These are phyloP conservation scores for Chrysodeixis includens DNA, from an alignment of 2,888 invertebrate species.

Conservation along the genomic window DNA sequence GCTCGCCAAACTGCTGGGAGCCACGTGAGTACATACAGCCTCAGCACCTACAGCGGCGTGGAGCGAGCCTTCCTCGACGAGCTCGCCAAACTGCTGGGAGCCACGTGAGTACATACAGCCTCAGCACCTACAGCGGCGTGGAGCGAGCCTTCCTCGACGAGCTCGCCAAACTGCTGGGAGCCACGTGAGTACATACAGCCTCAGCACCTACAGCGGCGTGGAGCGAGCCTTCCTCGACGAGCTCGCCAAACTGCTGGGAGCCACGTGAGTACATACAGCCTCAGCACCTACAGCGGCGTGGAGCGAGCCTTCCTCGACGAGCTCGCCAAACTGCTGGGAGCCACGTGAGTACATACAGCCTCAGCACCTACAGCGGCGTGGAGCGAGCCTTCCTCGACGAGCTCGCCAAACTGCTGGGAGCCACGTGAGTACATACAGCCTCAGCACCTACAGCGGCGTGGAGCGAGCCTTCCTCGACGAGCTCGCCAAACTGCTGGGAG, in stretches of 20 bases:
- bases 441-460: conserved; percentile 90
- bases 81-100: conserved; percentile 93
- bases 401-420: conserved; percentile 93
- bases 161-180: conserved; percentile 93
- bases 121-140: conserved; percentile 90
- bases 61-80: conserved; percentile 93
- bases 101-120: conserved; percentile 87
- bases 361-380: conserved; percentile 90
- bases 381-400: conserved; percentile 93
- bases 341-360: conserved; percentile 87
- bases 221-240: conserved; percentile 93
- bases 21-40: conserved; percentile 87
- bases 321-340: conserved; percentile 93
- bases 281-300: conserved; percentile 90
- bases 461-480: conserved; percentile 93
- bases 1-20: conserved; percentile 93
- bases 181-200: conserved; percentile 87
- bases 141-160: conserved; percentile 93
- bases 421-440: conserved; percentile 87
- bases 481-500: conserved; percentile 93
- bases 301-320: conserved; percentile 93
- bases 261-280: conserved; percentile 87
- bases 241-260: conserved; percentile 93
- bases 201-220: conserved; percentile 90
- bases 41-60: conserved; percentile 90